Evolutionary conservation across 1,140 invertebrate genomes (phyloP), one percentile per base, ranked within the genome.

Genomic region (Drosophila insularis): DNA sequence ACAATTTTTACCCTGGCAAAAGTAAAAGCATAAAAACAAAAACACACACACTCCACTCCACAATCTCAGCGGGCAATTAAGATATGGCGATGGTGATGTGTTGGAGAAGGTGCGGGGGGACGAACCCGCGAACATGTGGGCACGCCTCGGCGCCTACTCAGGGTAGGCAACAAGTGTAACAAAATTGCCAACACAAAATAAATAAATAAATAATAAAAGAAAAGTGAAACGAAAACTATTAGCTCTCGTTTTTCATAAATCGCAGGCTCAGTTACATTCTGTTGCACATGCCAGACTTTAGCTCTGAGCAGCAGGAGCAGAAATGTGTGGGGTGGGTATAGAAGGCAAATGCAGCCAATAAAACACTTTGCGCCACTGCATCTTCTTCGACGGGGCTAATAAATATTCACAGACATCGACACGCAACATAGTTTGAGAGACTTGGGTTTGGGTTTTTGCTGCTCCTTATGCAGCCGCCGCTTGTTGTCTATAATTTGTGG

Each of bases 141-240:
- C 84, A 87, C 75, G 84, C 79, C 84, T 82, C 72, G 72, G 27
- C 78, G 82, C 75, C 71, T 70, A 71, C 63, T 69, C 39, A n/a
- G 63, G 74, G 60, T 59, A 74, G 58, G 61, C 74, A 78, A 74
- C 63, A 74, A 77, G 71, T 77, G 74, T 73, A 77, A 62, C 70
- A 76, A 72, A 68, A 65, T 73, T 74, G 66, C 68, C 64, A 59
- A 43, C 53, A 60, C 37, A 54, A 65, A 40, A 78, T 73, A 80
- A 79, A 86, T 86, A 89, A 78, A 84, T 84, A 89, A 87, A 84
- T 80, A 89, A 84, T 80, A 89, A 87, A 89, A 89, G 84, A 84
- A 89, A 89, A 89, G 85, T 89, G 84, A 89, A 89, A 89, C 85
- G 77, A 89, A 50, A 50, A 78, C 85, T 74, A 84, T 75, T 89